Evolutionary conservation across 2,113 vertebrate species (phyloP), one percentile per base, ranked within the genome.

Genomic region (Neotoma lepida): DNA sequence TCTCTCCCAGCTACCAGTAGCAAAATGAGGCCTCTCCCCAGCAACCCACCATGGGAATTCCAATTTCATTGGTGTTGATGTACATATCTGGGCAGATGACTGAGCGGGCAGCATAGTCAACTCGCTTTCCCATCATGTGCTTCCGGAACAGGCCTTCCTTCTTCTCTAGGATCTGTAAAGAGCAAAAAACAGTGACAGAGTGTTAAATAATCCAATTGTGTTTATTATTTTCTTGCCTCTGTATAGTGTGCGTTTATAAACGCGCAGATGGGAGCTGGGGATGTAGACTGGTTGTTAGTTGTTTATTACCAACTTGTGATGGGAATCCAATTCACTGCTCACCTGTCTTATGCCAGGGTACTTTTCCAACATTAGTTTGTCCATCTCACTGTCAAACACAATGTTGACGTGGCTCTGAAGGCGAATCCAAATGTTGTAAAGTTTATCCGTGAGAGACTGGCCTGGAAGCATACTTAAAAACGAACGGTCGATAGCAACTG

Each of bases 81-180:
- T 99, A 99, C 99, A 99, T 99, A 94, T 99, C 99, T 0, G 99
- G 99, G 92, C 99, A 99, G 95, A 99, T 99, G 97, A 99, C 99
- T 0, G 99, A 99, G 0, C 99, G 99, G 10, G 99, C 99, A 0
- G 99, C 99, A 0, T 98, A 99, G 97, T 99, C 99, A 85, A 99
- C 99, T 2, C 99, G 98, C 96, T 99, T 99, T 0, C 99, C 99
- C 99, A 99, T 99, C 99, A 99, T 99, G 97, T 99, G 99, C 96
- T 99, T 99, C 90, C 99, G 98, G 98, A 99, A 99, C 71, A 99
- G 97, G 61, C 99, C 99, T 0, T 99, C 99, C 92, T 99, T 99
- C 95, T 99, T 99, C 98, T 99, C 99, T 56, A 99, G 88, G 33
- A 99, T 98, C 99, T 99, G 90, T 4, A 78, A 3, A 61, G 89